Base-by-base conservation (phyloP, 2,113 vertebrate species). In the Sarotherodon lohbergeri region DNA sequence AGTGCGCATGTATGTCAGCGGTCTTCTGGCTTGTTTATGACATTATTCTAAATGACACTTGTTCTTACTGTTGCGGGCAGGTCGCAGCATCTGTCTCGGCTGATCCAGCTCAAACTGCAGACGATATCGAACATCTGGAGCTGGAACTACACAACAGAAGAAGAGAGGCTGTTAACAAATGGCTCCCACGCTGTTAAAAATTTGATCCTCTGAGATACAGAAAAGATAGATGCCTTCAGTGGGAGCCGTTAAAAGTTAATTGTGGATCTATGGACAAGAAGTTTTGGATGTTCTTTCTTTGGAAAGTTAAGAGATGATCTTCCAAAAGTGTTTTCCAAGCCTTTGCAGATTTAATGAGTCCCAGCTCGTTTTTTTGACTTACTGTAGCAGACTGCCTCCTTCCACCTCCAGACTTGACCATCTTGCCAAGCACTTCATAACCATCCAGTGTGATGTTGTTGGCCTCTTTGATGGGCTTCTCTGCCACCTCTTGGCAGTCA, bases 91-190 rank as follows among this genome's bases (percentile, higher is more conserved):
- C 96, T 98, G 96, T 99, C 99, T 94, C 98, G 97, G 92, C 97
- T 99, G 91, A 98, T 98, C 99, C 99, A 99, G 92, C 98, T 97
- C 12, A 98, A 96, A 90, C 98, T 99, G 96, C 99, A 99, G 59
- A 99, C 96, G 66, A 99, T 99, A 93, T 99, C 99, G 92, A 99
- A 99, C 97, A 97, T 99, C 97, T 99, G 99, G 94, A 99, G 98
- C 96, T 99, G 98, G 96, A 99, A 98, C 99, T 99, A 91, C 89
- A 96, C 95, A 96, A 96, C 24, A 96, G 93, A 93, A 76, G 41
- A 0, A 29, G n/a, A 41, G 48, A 85, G 63, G 83, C 89, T 93
- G 92, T 95, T 93, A 76, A 95, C 89, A 95, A 93, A 93, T 92
- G 88, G 93, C 86, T 95, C 80, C 82, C 63, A 92, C 63, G 91